Evolutionary conservation across 2,888 invertebrate genomes (phyloP), one percentile per base, ranked within the genome.

Genomic region (Pammene aurita): DNA sequence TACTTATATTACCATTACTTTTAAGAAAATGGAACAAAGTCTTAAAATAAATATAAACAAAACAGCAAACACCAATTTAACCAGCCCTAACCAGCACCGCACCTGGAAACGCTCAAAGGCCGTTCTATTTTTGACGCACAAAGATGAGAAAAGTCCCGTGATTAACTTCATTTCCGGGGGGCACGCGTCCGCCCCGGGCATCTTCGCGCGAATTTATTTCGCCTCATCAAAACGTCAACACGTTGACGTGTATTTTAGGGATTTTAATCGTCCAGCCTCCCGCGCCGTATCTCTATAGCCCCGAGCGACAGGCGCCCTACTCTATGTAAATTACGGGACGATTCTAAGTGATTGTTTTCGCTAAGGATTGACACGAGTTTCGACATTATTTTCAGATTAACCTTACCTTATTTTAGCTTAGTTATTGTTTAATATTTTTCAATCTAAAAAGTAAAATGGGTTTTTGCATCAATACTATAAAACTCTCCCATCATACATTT

Each of bases 161-260:
- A 91, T 92, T 92, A 85, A 84, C 90, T 88, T 90, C 90, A 90
- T 92, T 92, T 89, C 84, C 86, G 83, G 80, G 77, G 81, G 83
- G 85, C 92, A 92, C 92, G 91, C 82, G 77, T 79, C 77, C 78
- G 81, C 86, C 84, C 78, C 75, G 83, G 86, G 76, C 75, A 74
- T 77, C 78, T 78, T 77, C 74, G 73, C 80, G 75, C 75, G 84
- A 87, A 89, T 89, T 89, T 89, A 88, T 91, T 89, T 88, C 87
- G 85, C 85, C 89, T 90, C 90, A 88, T 91, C 90, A 90, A 89
- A 90, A 90, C 86, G 92, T 90, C 92, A 92, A 90, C 91, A 89
- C 89, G 88, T 83, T 88, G 90, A 89, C 88, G 88, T 88, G 86
- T 88, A 90, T 90, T 91, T 90, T 88, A 84, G 88, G 87, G 87